A percentile compares a stretch with the other conserved stretches of the same genome.
Evolutionary conservation across 2,888 invertebrate species (phyloP).

Genomic region (Lasioglossum lativentre): DNA sequence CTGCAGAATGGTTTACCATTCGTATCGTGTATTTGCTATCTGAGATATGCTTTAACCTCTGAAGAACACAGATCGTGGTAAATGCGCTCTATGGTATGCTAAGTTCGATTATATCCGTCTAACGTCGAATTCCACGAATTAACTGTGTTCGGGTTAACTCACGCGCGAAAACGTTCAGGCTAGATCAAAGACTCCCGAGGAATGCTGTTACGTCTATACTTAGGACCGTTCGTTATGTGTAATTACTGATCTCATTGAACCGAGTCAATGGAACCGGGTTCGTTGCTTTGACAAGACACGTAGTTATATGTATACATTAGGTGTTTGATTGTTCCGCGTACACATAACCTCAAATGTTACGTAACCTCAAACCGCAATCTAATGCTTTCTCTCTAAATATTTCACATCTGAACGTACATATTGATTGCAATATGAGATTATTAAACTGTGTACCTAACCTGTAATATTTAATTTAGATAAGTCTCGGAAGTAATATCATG

Average conservation of each 20-base stretch:
- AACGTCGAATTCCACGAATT: constrained; percentile 54
- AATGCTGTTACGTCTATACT: constrained; percentile 51
- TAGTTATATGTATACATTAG: constrained; percentile 47
- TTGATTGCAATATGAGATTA: neutral
- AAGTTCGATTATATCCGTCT: constrained; percentile 55
- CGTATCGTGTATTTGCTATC: constrained; percentile 26
- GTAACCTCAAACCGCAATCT: constrained; percentile 12
- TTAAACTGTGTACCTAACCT: too few species aligned
- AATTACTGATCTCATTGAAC: constrained; percentile 60
- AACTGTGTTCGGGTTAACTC: constrained; percentile 49
- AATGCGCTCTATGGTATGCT: constrained; percentile 31
- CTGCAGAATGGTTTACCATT: constrained; percentile 29
- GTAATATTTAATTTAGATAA: too few species aligned
- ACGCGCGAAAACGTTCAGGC: constrained; percentile 50
- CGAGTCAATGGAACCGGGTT: constrained; percentile 38
- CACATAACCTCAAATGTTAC: constrained; percentile 18
- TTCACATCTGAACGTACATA: neutral
- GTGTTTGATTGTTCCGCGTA: constrained; percentile 33
- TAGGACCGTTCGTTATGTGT: constrained; percentile 42
- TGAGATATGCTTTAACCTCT: constrained; percentile 22
- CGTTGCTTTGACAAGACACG: constrained; percentile 12
- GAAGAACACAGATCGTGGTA: constrained; percentile 21
- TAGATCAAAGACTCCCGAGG: constrained; percentile 63
- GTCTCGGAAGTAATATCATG: neutral
- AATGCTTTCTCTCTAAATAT: neutral